A percentile compares a stretch with the other conserved stretches of the same genome.
Conservation (phyloP, 2,888 invertebrate genomes). For the Epicampocera succincta region DNA sequence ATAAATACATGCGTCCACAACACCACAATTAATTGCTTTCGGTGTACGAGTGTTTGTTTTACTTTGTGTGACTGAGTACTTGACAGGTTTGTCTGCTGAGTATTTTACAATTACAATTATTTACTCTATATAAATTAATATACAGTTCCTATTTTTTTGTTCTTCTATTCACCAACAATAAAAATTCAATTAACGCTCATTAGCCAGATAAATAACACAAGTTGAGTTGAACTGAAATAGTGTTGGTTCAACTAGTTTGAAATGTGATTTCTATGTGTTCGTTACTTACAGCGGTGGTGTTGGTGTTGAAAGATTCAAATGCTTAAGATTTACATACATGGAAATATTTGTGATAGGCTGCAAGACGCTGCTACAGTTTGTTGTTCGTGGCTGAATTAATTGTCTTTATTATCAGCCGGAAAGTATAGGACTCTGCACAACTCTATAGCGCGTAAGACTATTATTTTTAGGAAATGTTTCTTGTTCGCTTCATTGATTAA, state of each 20-base stretch:
- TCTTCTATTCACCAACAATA: conserved; percentile 48
- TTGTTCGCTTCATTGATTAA: too few relatives aligned
- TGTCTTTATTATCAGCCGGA: too few relatives aligned
- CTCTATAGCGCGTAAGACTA: too few relatives aligned
- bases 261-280: not conserved
- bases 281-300: conserved; percentile 11
- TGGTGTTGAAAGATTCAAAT: not conserved
- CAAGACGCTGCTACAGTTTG: not conserved
- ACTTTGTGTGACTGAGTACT: conserved; percentile 1
- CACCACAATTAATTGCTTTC: conserved; percentile 46
- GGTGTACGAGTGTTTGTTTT: not conserved
- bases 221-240: not conserved
- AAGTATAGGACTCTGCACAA: too few relatives aligned
- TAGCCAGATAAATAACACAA: conserved; percentile 40
- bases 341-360: not conserved
- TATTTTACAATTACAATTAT: conserved; percentile 32
- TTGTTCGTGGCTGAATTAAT: too few relatives aligned
- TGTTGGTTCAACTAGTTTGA: not conserved
- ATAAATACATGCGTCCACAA: not conserved
- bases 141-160: not conserved
- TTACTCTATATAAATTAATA: conserved; percentile 14
- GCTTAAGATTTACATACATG: not conserved
- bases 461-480: too few relatives aligned
- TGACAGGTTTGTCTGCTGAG: conserved; percentile 8
- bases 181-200: conserved; percentile 65